Conservation (phyloP, 2,888 invertebrate genomes). For the Nipponacmea schrenckii region DNA sequence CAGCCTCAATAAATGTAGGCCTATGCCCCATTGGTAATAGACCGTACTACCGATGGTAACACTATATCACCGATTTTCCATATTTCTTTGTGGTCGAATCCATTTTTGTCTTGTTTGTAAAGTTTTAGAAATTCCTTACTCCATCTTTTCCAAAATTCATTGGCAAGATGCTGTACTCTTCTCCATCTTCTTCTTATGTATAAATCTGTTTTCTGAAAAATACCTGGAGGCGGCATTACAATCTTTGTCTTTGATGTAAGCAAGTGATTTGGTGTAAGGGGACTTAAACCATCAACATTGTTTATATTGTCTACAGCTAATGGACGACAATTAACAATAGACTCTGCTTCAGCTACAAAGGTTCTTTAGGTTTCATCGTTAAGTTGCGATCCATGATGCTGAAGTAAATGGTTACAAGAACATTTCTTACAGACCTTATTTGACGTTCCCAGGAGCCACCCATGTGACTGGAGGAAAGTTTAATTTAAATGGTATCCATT, state of each 20-base stretch:
- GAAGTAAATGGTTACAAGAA: constrained; percentile 5
- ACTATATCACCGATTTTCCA: constrained; percentile 16
- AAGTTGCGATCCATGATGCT: constrained; percentile 1
- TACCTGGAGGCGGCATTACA: constrained; percentile 10
- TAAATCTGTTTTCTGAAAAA: constrained; percentile 5
- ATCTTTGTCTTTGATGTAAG: constrained; percentile 11
- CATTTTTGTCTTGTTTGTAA: constrained; percentile 23
- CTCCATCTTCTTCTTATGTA: constrained; percentile 15
- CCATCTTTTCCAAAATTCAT: constrained; percentile 18
- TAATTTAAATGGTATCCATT: constrained; percentile 9
- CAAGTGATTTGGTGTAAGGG: constrained; percentile 33
- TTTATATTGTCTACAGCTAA: constrained; percentile 24
- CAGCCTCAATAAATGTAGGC: too few relatives aligned
- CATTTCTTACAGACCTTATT: constrained; percentile 14
- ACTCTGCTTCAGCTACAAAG: constrained; percentile 31
- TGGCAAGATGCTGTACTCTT: constrained; percentile 18
- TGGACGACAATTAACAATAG: constrained; percentile 32
- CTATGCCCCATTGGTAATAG: too few relatives aligned
- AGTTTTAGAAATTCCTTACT: constrained; percentile 11
- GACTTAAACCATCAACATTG: constrained; percentile 18
- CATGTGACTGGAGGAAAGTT: constrained; percentile 18
- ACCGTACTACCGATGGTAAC: too few relatives aligned
- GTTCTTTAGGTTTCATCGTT: constrained; percentile 30
- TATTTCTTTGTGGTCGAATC: not conserved
- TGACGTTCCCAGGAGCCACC: constrained; percentile 22